phyloP scores from a whole-genome alignment of 2,113 vertebrate species.

The Cyprinodon tularosa region DNA sequence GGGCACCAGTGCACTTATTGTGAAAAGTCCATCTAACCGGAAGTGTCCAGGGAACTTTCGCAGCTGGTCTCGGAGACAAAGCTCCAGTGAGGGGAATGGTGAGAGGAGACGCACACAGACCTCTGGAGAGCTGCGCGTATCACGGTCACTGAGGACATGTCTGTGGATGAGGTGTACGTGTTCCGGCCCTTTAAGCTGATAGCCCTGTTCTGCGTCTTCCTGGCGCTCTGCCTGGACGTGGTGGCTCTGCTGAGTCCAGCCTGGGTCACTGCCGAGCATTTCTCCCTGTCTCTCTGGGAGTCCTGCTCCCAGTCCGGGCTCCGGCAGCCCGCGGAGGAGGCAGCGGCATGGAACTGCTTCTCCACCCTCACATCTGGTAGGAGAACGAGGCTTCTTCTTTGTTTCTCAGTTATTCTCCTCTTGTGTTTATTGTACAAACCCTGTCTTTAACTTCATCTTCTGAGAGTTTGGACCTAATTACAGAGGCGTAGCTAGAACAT shows the following conservation, averaged over 20 bases:
- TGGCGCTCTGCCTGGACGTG: slow-evolving; percentile 81
- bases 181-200: slow-evolving; percentile 84
- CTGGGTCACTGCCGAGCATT: slow-evolving; percentile 85
- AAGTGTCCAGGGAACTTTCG: slow-evolving; percentile 28
- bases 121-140: slow-evolving; percentile 14
- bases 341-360: slow-evolving; percentile 76
- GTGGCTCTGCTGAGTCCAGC: slow-evolving; percentile 83
- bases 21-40: slow-evolving; percentile 52
- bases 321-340: slow-evolving; percentile 32
- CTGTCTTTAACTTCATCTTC: background rate
- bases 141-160: slow-evolving; percentile 67
- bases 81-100: slow-evolving; percentile 38
- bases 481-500: no score
- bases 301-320: slow-evolving; percentile 72
- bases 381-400: background rate
- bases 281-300: slow-evolving; percentile 84
- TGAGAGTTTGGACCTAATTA: background rate
- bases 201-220: slow-evolving; percentile 82
- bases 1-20: slow-evolving; percentile 27
- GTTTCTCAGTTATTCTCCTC: background rate
- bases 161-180: slow-evolving; percentile 75
- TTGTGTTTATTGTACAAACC: background rate
- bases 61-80: slow-evolving; percentile 26
- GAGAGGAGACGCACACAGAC: slow-evolving; percentile 24
- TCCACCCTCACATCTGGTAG: slow-evolving; percentile 82